Base-by-base conservation (phyloP, 2,797 vertebrate species). In the Lates japonicus region DNA sequence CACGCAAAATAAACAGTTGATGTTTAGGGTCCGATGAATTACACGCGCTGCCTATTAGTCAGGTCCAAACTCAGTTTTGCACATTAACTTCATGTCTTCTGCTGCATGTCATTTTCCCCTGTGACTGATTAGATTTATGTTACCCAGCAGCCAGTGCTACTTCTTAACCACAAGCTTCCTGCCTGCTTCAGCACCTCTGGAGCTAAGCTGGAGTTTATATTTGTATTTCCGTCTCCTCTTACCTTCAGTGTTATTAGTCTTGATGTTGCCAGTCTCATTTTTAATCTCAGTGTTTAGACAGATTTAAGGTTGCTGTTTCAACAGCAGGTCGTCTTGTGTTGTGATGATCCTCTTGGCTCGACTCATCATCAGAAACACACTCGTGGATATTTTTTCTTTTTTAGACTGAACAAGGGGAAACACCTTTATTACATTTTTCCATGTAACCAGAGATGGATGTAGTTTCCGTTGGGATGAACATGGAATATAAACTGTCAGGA, bases 401-500 rank as follows among this genome's bases (percentile, higher is more conserved):
- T 46, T 3, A 48, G 33, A 41, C n/a, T 10, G 35, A 64, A 51
- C 57, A 39, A 41, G 7, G 62, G 62, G 60, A 42, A 78, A 77
- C 39, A 67, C 54, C 42, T 81, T 64, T 8, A 9, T 39, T n/a
- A 2, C 25, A 3, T n/a, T 61, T 80, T 84, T 75, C 74, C 70
- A 44, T 39, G 11, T 67, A 20, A 49, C 11, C 61, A 54, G 46
- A 69, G 69, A 52, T 16, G 31, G 29, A 78, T 46, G 63, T 5
- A 1, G 60, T 61, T 88, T 81, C 81, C 75, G 61, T n/a, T 20
- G 42, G 20, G 54, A 60, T 65, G 66, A 83, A 74, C 62, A 39
- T 48, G 69, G 77, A 86, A 73, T 52, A 46, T 33, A 37, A 81
- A 41, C 79, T 71, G 88, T 75, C 80, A 37, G 54, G 59, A 75